Evolutionary conservation across 2,113 vertebrate species (phyloP), one percentile per base, ranked within the genome.

Genomic region (Pseudolaguvia tuberculata): DNA sequence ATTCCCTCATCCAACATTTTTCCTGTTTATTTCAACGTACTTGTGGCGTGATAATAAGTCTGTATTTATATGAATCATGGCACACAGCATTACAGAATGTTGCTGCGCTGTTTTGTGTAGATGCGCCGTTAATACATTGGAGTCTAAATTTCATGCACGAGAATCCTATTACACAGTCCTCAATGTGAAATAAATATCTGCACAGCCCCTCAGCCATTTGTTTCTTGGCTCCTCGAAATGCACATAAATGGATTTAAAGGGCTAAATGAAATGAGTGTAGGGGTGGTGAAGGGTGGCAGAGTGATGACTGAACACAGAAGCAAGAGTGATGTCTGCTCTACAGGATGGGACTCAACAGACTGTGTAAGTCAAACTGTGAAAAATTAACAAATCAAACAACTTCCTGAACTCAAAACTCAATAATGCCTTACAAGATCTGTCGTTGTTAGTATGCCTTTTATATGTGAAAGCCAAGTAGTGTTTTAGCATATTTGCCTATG

Each of bases 91-190:
- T 70, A 80, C 80, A 20, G 75, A 51, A 75, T 76, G 75, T 78
- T 29, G 70, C 79, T 72, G 58, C 18, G 10, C 63, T 73, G 68
- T 76, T 77, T 76, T 84, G 78, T 70, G 52, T 67, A 80, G 57
- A 25, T 71, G 76, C 66, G 77, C 77, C 25, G 65, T 80, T 86
- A 85, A 88, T 85, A 78, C 82, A 73, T 87, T 87, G 79, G 72
- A 82, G 81, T 88, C 74, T 82, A 82, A 85, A 88, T 88, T 88
- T 86, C 84, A 89, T 77, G 86, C 85, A 72, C 50, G 56, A 83
- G 82, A 82, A 84, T 88, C 75, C 79, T 27, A 82, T 84, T 84
- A 83, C 72, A 61, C 77, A 86, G 53, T 20, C 81, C 83, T 72
- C 53, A 31, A 84, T 82, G 80, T 82, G 85, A 79, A 82, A 83